Base-by-base conservation (phyloP, 1,140 invertebrate species). In the Dryas iulia region DNA sequence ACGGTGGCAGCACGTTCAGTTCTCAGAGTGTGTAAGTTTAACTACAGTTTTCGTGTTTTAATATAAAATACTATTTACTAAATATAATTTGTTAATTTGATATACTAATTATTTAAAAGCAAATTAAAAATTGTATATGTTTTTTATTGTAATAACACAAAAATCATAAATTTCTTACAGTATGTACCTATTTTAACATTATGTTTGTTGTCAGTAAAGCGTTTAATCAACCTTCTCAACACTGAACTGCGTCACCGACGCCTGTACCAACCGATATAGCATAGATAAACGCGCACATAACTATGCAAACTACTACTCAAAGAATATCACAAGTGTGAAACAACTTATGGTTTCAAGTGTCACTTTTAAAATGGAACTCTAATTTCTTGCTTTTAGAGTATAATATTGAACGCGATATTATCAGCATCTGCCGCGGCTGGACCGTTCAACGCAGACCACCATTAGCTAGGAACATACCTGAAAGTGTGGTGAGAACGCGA, bases 251-350 rank as follows among this genome's bases (percentile, higher is more conserved):
- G 73, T 71, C 64, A 67, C 71, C 66, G 72, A 70, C 74, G 77
- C 74, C 81, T 78, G 72, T 81, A 78, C 78, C 74, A 64, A 81
- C 79, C 79, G 80, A 89, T 85, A 86, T 84, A 86, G 82, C 84
- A 87, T 84, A 87, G 84, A 89, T 87, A 87, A 87, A 87, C 84
- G 79, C 72, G 73, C 79, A 86, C 84, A 87, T 89, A 86, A 84
- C 85, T 88, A 88, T 87, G 84, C 86, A 90, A 87, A 87, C 82
- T 84, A 83, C 83, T 86, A 79, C 78, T 78, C 72, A 57, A 35
- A 77, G 54, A 63, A 33, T 21, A 57, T 25, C 18, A 26, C 60
- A n/a, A 26, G 1, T n/a, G 31, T 58, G 71, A 60, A 79, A 84
- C 59, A 64, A 66, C 76, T 33, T 67, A 86, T 73, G 69, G 69